These are phyloP conservation scores for Aphodius granarius DNA, from an alignment of 2,888 invertebrate species.

Conservation along the genomic window DNA sequence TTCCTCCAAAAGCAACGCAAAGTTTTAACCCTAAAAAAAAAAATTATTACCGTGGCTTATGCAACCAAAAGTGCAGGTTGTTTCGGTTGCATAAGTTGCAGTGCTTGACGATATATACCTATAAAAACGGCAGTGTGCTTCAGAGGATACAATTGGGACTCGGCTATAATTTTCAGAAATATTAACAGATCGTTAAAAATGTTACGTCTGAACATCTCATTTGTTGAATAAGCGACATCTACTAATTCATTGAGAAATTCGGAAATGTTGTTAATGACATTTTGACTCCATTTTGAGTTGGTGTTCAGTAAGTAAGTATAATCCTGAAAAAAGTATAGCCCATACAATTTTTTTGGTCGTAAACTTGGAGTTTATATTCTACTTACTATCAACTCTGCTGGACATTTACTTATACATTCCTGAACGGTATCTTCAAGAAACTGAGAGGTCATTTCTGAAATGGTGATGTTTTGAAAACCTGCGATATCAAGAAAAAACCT, in stretches of 20 bases:
- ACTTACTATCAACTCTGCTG: neutral
- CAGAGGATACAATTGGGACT: neutral
- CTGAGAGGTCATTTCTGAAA: neutral
- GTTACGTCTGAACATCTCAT: neutral
- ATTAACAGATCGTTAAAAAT: neutral
- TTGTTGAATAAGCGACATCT: neutral
- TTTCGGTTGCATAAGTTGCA: too few species aligned
- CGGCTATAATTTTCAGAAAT: neutral
- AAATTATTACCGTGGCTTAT: too few species aligned
- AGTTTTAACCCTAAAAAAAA: neutral
- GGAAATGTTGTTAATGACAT: neutral
- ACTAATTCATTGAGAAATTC: neutral
- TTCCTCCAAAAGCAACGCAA: neutral
- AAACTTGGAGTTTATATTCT: neutral
- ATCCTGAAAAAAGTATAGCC: neutral
- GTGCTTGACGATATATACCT: neutral
- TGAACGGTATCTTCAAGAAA: neutral
- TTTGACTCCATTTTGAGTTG: neutral
- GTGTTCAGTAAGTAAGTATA: neutral
- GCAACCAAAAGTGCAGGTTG: too few species aligned
- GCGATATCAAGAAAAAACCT: neutral
- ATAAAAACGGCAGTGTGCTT: neutral
- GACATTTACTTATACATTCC: neutral
- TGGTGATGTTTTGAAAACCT: neutral
- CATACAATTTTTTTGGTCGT: too few species aligned